Evolutionary conservation across 2,113 vertebrate species (phyloP).

Genomic region (Channa maculata): DNA sequence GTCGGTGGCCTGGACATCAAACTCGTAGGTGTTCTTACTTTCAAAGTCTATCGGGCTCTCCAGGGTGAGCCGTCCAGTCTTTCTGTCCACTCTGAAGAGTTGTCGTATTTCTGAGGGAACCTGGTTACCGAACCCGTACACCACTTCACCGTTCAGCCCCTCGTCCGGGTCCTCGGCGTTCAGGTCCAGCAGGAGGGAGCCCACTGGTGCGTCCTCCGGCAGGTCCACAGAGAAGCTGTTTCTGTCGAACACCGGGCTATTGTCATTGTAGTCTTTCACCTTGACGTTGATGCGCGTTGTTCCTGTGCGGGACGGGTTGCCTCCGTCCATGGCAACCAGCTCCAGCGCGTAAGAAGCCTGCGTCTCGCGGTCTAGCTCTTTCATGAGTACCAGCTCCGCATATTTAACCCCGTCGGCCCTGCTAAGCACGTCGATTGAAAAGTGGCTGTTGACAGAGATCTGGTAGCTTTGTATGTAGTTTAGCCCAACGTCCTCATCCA

Average conservation of each 20-base stretch:
- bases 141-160: conserved; percentile 93
- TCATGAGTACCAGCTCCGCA: conserved; percentile 93
- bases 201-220: conserved; percentile 89
- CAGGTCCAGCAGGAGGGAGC: conserved; percentile 89
- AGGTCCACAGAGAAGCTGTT: conserved; percentile 90
- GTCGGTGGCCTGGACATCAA: conserved; percentile 93
- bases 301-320: conserved; percentile 89
- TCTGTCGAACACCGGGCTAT: conserved; percentile 92
- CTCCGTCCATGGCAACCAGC: conserved; percentile 93
- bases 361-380: conserved; percentile 93
- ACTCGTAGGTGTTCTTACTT: conserved; percentile 92
- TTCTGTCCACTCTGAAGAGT: conserved; percentile 91
- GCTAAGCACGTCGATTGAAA: conserved; percentile 92
- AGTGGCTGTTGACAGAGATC: conserved; percentile 93
- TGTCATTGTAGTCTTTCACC: conserved; percentile 96
- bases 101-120: conserved; percentile 88
- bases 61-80: conserved; percentile 89
- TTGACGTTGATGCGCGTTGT: conserved; percentile 89
- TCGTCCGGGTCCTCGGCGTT: conserved; percentile 92
- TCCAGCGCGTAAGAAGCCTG: conserved; percentile 90
- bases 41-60: conserved; percentile 92
- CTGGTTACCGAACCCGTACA: conserved; percentile 91
- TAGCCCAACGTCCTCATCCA: conserved; percentile 91
- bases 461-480: conserved; percentile 96
- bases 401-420: conserved; percentile 95